These are phyloP conservation scores for Mus spicilegus DNA, from an alignment of 2,113 vertebrate genomes.

Conservation along the genomic window DNA sequence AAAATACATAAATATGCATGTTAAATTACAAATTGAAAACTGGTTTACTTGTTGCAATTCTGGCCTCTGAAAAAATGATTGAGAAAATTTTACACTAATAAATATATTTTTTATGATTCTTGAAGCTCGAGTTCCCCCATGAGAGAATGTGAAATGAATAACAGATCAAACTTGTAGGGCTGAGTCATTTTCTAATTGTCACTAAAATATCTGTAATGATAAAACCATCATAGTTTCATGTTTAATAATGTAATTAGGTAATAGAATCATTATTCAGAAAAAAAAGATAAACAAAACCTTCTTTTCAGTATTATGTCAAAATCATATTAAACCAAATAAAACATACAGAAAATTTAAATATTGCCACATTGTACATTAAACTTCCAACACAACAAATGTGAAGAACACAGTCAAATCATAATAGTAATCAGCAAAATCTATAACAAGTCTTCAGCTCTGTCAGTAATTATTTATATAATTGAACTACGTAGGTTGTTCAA, in stretches of 20 bases:
- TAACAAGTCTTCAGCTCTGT: rapidly evolving
- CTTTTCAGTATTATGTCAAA: neutral
- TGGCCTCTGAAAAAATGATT: too few relatives aligned
- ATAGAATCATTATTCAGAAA: neutral
- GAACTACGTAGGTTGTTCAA: neutral
- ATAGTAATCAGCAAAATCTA: neutral
- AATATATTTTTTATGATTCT: neutral
- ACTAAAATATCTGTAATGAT: neutral
- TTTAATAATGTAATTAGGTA: neutral
- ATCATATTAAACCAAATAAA: neutral
- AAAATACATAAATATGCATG: neutral
- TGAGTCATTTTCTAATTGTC: neutral
- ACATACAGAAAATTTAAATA: neutral
- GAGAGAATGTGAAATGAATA: neutral
- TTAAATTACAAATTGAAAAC: neutral
- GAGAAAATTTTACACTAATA: neutral
- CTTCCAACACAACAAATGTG: neutral
- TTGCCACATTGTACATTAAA: neutral
- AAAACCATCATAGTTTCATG: neutral
- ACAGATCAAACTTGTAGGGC: neutral
- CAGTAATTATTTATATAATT: neutral
- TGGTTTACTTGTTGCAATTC: neutral
- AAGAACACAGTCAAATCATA: neutral
- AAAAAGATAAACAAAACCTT: neutral
- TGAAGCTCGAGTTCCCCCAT: neutral